These are phyloP conservation scores for Tortricodes alternella DNA, from an alignment of 2,888 invertebrate genomes.

Conservation along the genomic window DNA sequence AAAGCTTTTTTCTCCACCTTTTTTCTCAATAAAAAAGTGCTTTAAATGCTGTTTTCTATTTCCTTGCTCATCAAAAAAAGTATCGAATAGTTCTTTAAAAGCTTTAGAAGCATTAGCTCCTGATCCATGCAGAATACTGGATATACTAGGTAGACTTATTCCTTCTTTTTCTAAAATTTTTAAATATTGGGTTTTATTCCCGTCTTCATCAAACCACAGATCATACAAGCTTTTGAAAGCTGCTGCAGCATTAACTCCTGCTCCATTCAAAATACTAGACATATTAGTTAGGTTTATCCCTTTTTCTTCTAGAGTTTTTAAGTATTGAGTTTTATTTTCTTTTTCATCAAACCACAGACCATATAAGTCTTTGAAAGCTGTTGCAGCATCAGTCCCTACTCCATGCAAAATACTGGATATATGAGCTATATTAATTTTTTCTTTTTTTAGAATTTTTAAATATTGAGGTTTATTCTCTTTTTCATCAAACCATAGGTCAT, in stretches of 20 bases:
- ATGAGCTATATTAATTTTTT: constrained; percentile 32
- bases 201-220: constrained; percentile 35
- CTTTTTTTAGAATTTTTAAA: constrained; percentile 33
- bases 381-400: constrained; percentile 32
- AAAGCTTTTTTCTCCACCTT: constrained; percentile 36
- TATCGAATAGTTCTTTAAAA: constrained; percentile 45
- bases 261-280: constrained; percentile 41
- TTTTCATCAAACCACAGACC: constrained; percentile 33
- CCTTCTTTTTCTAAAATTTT: constrained; percentile 33
- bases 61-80: constrained; percentile 42
- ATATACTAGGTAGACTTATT: constrained; percentile 34
- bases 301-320: constrained; percentile 34
- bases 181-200: constrained; percentile 35
- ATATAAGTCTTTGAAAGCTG: constrained; percentile 39
- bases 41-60: constrained; percentile 27
- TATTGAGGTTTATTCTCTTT: constrained; percentile 36
- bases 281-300: constrained; percentile 37
- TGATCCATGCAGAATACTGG: constrained; percentile 41
- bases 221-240: constrained; percentile 45
- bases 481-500: constrained; percentile 1
- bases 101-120: constrained; percentile 39
- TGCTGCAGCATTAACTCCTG: constrained; percentile 40
- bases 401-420: constrained; percentile 42
- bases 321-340: constrained; percentile 31
- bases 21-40: constrained; percentile 29